These are phyloP conservation scores for Melolontha melolontha DNA, from an alignment of 2,888 invertebrate genomes.

Conservation along the genomic window DNA sequence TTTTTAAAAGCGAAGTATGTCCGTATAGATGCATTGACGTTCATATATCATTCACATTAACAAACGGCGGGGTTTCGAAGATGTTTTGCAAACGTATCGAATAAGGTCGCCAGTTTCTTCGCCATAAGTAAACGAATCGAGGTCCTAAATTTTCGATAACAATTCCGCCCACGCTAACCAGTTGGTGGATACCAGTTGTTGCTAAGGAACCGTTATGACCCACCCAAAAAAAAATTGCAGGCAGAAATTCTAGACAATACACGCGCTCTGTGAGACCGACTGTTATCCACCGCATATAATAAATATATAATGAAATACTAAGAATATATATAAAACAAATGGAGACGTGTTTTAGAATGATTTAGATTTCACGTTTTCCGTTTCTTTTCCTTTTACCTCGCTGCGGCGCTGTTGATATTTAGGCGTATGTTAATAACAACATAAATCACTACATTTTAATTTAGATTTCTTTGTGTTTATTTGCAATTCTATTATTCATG, in stretches of 20 bases:
- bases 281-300: neutral
- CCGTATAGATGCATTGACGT: neutral
- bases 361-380: neutral
- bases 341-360: neutral
- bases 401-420: no score
- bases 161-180: constrained; percentile 30
- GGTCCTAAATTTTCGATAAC: constrained; percentile 35
- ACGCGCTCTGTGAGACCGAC: neutral
- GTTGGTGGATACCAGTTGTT: neutral
- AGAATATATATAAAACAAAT: neutral
- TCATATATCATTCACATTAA: neutral
- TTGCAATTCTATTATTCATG: no score
- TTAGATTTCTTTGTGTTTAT: no score
- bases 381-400: no score
- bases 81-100: neutral
- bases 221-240: constrained; percentile 13
- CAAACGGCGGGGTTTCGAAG: neutral
- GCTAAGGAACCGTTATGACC: constrained; percentile 10
- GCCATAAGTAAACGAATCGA: neutral
- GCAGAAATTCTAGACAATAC: constrained; percentile 1
- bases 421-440: no score
- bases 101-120: constrained; percentile 8
- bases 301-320: constrained; percentile 1
- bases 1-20: no score
- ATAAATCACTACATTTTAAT: no score